Evolutionary conservation across 1,140 invertebrate species (phyloP), one percentile per base, ranked within the genome.

Genomic region (Pseudomyrmex concolor): DNA sequence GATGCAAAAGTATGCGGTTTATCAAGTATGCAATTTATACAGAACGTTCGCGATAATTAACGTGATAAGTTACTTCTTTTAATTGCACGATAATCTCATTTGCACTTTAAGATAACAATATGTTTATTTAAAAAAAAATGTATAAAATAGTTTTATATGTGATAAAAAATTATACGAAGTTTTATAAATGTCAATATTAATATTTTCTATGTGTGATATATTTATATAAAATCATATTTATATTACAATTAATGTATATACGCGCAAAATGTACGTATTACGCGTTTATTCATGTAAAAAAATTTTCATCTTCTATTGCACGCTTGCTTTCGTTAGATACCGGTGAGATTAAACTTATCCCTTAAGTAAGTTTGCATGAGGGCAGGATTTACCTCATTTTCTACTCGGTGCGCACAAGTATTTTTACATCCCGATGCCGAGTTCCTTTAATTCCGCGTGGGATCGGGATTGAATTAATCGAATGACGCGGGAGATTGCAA

Each of bases 391-490:
- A 22, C 66, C 76, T 80, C 66, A 80, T 80, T 80, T 80, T 55
- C 66, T 66, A 71, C 76, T 71, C 54, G 64, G 43, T 34, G 34
- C 64, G 45, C 43, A 59, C 45, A 19, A 68, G 76, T 80, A 80
- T 80, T 80, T 80, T 80, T 80, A 71, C 66, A 68, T 57, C 54
- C 64, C 25, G 64, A 48, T 60, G 43, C 15, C 54, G 76, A 67
- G 84, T 86, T 83, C 64, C 50, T 55, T 59, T 86, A 85, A 86
- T 86, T 81, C 77, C n/a, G n/a, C n/a, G n/a, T n/a, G n/a, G 67
- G 77, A 85, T 85, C 82, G 76, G 60, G 55, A 74, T 76, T 66
- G 84, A 86, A 86, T 86, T 86, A 86, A 86, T 86, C 77, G 77
- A 86, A 86, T 62, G 19, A 50, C 43, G 34, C 34, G 34, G 34